Evolutionary conservation across 1,140 invertebrate species (phyloP), one percentile per base, ranked within the genome.

Genomic region (Muscidifurax raptorellus): DNA sequence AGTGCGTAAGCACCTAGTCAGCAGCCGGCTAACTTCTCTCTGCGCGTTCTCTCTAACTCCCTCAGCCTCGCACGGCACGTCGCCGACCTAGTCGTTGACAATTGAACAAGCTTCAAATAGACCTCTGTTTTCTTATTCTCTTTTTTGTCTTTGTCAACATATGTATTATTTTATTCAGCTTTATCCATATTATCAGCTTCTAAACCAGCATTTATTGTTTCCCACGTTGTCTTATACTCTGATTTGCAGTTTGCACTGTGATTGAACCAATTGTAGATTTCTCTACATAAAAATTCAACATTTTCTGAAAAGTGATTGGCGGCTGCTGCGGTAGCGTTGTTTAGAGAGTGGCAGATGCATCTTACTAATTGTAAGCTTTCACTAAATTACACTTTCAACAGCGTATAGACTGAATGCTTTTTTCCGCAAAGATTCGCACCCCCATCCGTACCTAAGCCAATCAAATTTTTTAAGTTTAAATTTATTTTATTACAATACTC

Each of bases 181-280:
- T 4, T 36, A 36, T 36, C 32, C 32, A 36, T 36, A 36, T 36
- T 36, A 7, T 36, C 32, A 36, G 32, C 32, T 36, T 36, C 32
- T 7, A 36, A 0, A 36, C 32, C 44, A 47, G 44, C 2, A 47
- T 47, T 47, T 47, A 47, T 47, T 3, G 44, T 47, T 18, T 47
- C 13, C 44, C 44, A 47, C 1, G 79, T n/a, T 74, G 84, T 47
- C 32, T 52, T 80, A 66, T 89, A 89, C 4, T 67, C 59, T 18
- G 82, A 36, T 71, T 79, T 85, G 79, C 89, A 15, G 6, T 82
- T 69, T n/a, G 88, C 64, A 67, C 86, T 88, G 18, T 77, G 25
- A 3, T 36, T 67, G 36, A 89, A 89, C 88, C 88, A 89, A 80
- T 87, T 87, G 32, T 74, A 87, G 15, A 86, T 84, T 86, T 89